Base-by-base conservation (phyloP, 1,140 invertebrate genomes). In the Rhynchophorus ferrugineus region DNA sequence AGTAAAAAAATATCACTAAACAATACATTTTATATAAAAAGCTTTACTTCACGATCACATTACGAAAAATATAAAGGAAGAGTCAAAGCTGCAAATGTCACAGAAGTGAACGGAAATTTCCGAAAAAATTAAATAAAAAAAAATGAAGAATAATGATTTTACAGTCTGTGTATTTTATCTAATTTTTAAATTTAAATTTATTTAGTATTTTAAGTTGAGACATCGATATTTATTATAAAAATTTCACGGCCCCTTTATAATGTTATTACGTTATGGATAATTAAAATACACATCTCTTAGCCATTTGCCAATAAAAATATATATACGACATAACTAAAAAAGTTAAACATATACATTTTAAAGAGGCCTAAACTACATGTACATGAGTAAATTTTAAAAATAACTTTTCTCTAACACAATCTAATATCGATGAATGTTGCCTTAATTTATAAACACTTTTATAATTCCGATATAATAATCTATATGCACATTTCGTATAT, bases 401-500 rank as follows among this genome's bases (percentile, higher is more conserved):
- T 58, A 60, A 57, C 53, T 49, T 42, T 52, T 50, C n/a, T n/a
- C 59, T 61, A 64, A 65, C 55, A 60, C 54, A 62, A 64, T 61
- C 58, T 60, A 60, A 61, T 60, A 63, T 54, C 49, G 59, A 61
- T 64, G 55, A 57, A 61, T 66, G 57, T 65, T 55, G 49, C 50
- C 57, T 60, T 65, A 62, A 59, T 54, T 52, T 63, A 64, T 64
- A 61, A 66, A 66, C 61, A 63, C 61, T 67, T 65, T 67, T 62
- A 60, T 65, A 64, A 63, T 62, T 63, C 60, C 59, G 58, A 58
- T 67, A 64, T 64, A 58, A 60, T 65, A 61, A 63, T 63, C 62
- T 67, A 69, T 69, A 68, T 69, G 65, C 68, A 69, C 65, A 69
- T 65, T 65, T 67, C 51, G 61, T 64, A 66, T 69, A 68, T 69